Conservation (phyloP, 1,140 invertebrate genomes). For the Polypedilum vanderplanki region DNA sequence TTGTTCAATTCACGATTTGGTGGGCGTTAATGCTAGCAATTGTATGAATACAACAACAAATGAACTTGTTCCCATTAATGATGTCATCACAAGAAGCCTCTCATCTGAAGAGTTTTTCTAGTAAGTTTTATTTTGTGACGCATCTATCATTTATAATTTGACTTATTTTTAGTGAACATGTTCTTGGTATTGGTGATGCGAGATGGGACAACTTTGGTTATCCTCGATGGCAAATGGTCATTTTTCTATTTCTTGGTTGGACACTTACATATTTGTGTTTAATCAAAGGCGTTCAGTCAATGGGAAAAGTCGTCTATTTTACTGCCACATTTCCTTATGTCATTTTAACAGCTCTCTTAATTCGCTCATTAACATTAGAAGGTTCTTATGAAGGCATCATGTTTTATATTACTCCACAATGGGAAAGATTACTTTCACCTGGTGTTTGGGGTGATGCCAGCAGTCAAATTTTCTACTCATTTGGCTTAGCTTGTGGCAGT, state of each 20-base stretch:
- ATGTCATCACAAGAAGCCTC: conserved; percentile 43
- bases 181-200: conserved; percentile 52
- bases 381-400: conserved; percentile 63
- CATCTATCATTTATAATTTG: conserved; percentile 30
- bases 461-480: conserved; percentile 66
- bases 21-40: conserved; percentile 42
- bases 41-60: conserved; percentile 41
- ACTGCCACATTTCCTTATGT: conserved; percentile 72
- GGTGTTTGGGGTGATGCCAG: conserved; percentile 57
- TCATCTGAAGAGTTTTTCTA: conserved; percentile 55
- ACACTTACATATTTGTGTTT: conserved; percentile 66
- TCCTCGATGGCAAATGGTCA: conserved; percentile 64
- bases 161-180: conserved; percentile 50
- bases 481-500: conserved; percentile 63
- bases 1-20: conserved; percentile 42
- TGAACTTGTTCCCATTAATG: conserved; percentile 39
- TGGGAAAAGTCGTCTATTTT: conserved; percentile 77
- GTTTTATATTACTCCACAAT: conserved; percentile 71
- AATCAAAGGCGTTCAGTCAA: conserved; percentile 59
- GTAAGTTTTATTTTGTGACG: conserved; percentile 39
- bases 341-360: conserved; percentile 55
- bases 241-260: conserved; percentile 64
- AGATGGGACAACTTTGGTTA: conserved; percentile 58
- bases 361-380: conserved; percentile 62
- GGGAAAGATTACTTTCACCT: conserved; percentile 53